Evolutionary conservation across 2,797 vertebrate genomes (phyloP).

Genomic region (Anguilla pacifica): DNA sequence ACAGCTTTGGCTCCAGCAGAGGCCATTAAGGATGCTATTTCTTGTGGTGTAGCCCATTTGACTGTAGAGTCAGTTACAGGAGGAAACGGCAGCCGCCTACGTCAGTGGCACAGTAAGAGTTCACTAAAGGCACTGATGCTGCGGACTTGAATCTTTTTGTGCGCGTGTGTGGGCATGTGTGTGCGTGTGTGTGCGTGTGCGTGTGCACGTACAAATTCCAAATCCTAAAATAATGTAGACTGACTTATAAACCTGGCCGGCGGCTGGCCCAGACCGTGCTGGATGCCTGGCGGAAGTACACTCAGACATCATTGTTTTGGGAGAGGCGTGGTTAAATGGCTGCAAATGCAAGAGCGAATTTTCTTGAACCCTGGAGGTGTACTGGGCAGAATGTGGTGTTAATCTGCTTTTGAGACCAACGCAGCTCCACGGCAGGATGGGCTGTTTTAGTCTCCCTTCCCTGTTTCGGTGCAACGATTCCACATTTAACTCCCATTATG

Average conservation of each 20-base stretch:
- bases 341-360: background rate
- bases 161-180: background rate
- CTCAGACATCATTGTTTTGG: background rate
- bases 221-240: background rate
- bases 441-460: background rate
- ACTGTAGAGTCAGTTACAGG: background rate
- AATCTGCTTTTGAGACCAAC: background rate
- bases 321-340: background rate
- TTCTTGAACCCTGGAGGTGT: background rate
- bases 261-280: background rate
- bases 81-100: background rate
- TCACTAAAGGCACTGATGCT: background rate
- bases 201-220: background rate
- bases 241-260: background rate
- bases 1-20: background rate
- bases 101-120: background rate
- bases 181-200: conserved; percentile 22
- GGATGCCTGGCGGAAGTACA: background rate
- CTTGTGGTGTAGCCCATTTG: background rate
- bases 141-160: background rate
- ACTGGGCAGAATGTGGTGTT: background rate
- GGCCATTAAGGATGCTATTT: background rate
- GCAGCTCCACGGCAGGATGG: background rate
- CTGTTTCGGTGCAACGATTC: background rate
- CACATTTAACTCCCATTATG: background rate